Percentiles rank a stretch among this genome's conserved stretches.
Evolutionary conservation across 2,888 invertebrate genomes (phyloP).

Genomic region (Spilosoma lubricipeda): DNA sequence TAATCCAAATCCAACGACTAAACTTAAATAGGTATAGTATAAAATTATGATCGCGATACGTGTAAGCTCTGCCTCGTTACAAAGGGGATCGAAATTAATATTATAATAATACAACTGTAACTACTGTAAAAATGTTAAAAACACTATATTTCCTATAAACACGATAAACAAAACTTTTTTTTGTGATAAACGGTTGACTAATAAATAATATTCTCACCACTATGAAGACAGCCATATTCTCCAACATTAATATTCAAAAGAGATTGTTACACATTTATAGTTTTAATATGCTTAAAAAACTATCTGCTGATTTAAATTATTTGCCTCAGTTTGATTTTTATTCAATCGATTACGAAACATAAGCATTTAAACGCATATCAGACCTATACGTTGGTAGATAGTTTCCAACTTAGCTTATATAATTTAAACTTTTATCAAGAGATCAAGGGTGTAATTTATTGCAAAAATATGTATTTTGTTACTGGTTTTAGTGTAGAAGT

Average conservation of each 20-base stretch:
- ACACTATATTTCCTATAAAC: too few relatives aligned
- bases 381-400: neutral
- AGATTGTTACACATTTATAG: constrained; percentile 1
- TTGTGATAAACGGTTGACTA: neutral
- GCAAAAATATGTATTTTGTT: neutral
- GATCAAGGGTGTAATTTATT: neutral
- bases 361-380: constrained; percentile 3
- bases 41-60: neutral
- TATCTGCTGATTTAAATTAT: constrained; percentile 17
- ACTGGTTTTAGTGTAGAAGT: too few relatives aligned
- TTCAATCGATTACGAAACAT: constrained; percentile 29
- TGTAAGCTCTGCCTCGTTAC: neutral
- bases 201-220: neutral
- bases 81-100: neutral
- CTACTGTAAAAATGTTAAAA: too few relatives aligned
- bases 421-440: constrained; percentile 8
- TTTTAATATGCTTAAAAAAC: constrained; percentile 6
- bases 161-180: neutral
- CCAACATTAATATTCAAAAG: neutral
- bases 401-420: neutral
- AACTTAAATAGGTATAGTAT: too few relatives aligned
- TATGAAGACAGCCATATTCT: neutral
- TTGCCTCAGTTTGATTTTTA: constrained; percentile 15
- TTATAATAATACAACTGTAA: neutral
- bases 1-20: too few relatives aligned